A percentile compares a stretch with the other conserved stretches of the same genome.
phyloP scores from a whole-genome alignment of 2,797 vertebrate species.

The Arrhamphus sclerolepis region DNA sequence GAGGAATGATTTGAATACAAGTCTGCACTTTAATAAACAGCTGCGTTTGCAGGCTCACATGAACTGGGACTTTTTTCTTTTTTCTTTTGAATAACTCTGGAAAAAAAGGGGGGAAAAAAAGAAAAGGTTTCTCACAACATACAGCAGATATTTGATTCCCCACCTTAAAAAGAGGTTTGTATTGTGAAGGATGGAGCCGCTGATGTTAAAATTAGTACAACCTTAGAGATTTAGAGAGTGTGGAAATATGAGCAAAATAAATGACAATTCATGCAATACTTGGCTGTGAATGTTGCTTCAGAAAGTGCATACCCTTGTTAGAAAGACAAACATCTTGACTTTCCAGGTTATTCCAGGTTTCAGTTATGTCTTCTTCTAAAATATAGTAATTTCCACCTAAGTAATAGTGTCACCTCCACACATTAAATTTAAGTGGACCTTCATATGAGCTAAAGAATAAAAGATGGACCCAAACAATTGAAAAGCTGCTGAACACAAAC shows the following conservation, averaged over 20 bases:
- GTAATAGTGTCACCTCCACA: too few relatives aligned
- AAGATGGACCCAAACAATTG: slow-evolving; percentile 52
- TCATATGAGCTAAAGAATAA: slow-evolving; percentile 23
- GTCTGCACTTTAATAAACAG: slow-evolving; percentile 65
- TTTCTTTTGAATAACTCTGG: slow-evolving; percentile 15
- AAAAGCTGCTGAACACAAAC: slow-evolving; percentile 57
- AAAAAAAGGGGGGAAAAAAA: slow-evolving; percentile 41
- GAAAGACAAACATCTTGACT: too few relatives aligned
- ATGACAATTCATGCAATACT: too few relatives aligned
- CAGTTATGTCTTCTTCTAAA: too few relatives aligned
- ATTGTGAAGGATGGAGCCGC: too few relatives aligned
- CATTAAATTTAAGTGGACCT: slow-evolving; percentile 1
- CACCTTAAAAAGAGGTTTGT: not conserved
- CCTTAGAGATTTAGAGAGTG: too few relatives aligned
- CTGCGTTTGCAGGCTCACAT: slow-evolving; percentile 42
- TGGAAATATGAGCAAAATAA: too few relatives aligned
- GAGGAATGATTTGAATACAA: slow-evolving; percentile 67
- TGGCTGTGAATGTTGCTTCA: too few relatives aligned
- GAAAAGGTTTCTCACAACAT: slow-evolving; percentile 37
- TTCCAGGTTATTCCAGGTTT: too few relatives aligned
- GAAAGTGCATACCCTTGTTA: too few relatives aligned
- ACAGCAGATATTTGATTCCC: slow-evolving; percentile 2
- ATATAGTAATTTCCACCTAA: too few relatives aligned
- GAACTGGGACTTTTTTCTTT: slow-evolving; percentile 31
- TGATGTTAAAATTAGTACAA: too few relatives aligned